Conservation (phyloP, 1,140 invertebrate genomes). For the Ips typographus region DNA sequence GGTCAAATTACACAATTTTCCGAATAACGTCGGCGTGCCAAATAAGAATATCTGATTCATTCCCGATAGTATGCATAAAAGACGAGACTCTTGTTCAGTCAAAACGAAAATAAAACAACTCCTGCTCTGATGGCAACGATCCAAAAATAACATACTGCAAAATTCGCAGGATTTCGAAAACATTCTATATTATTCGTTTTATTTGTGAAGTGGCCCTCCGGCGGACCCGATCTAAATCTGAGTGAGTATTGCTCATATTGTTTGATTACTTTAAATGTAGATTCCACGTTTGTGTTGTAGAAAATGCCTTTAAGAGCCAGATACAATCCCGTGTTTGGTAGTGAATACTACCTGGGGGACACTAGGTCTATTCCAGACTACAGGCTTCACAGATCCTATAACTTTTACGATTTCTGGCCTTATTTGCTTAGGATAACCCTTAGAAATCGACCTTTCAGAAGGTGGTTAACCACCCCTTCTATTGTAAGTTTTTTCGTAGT, state of each 20-base stretch:
- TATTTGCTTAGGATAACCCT: slow-evolving; percentile 27
- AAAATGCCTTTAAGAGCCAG: slow-evolving; percentile 24
- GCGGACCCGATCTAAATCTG: background rate
- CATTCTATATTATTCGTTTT: slow-evolving; percentile 11
- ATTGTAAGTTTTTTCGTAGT: slow-evolving; percentile 14
- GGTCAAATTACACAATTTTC: background rate
- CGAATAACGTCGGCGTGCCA: background rate
- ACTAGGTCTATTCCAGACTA: slow-evolving; percentile 37
- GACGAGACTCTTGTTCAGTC: background rate
- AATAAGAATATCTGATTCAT: background rate
- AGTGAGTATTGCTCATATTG: background rate
- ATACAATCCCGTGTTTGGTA: slow-evolving; percentile 38
- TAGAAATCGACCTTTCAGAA: slow-evolving; percentile 37
- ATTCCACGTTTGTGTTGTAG: background rate
- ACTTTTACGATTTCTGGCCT: slow-evolving; percentile 39
- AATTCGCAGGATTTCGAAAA: slow-evolving; percentile 21
- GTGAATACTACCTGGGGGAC: slow-evolving; percentile 34
- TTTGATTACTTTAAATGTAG: background rate
- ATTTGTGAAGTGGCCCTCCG: slow-evolving; percentile 23
- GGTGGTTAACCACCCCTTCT: slow-evolving; percentile 31
- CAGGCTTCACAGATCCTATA: slow-evolving; percentile 37
- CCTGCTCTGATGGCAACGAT: background rate
- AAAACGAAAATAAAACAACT: background rate
- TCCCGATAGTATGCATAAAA: background rate
- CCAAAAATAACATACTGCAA: slow-evolving; percentile 10